phyloP scores from a whole-genome alignment of 2,888 invertebrate genomes.

The Tenthredo scrophulariae region DNA sequence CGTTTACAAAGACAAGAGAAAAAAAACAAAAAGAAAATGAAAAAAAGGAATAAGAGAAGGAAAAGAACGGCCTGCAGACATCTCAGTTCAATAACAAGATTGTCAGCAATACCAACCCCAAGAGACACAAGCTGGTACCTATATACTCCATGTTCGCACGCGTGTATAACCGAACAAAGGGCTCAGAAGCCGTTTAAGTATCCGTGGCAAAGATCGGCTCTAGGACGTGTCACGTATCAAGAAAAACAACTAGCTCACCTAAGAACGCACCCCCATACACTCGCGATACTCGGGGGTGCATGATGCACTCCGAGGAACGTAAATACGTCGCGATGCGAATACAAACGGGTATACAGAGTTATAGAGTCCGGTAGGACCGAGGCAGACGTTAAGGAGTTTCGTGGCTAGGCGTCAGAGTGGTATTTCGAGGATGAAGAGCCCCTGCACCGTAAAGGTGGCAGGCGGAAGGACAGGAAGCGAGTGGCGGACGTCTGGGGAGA shows the following conservation, averaged over 20 bases:
- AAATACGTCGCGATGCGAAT: slow-evolving; percentile 12
- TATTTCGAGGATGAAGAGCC: slow-evolving; percentile 47
- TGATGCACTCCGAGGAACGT: neutral
- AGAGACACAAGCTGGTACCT: slow-evolving; percentile 2
- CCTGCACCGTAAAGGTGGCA: slow-evolving; percentile 28
- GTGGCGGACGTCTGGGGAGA: slow-evolving; percentile 49
- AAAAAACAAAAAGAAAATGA: slow-evolving; percentile 6
- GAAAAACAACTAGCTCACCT: slow-evolving; percentile 37
- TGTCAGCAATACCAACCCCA: neutral
- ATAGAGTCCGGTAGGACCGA: slow-evolving; percentile 31
- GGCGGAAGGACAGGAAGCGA: slow-evolving; percentile 50
- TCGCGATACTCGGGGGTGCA: slow-evolving; percentile 8
- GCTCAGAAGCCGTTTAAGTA: slow-evolving; percentile 37
- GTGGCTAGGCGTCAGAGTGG: slow-evolving; percentile 19
- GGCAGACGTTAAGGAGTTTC: slow-evolving; percentile 16
- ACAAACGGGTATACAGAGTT: slow-evolving; percentile 42
- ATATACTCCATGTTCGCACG: slow-evolving; percentile 23
- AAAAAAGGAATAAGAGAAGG: slow-evolving; percentile 30
- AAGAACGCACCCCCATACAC: neutral
- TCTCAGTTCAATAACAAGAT: neutral
- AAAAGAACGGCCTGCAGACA: slow-evolving; percentile 32
- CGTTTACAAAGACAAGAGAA: slow-evolving; percentile 19
- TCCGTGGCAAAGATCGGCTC: slow-evolving; percentile 33
- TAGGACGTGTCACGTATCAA: slow-evolving; percentile 41
- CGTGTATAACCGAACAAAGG: slow-evolving; percentile 27